Evolutionary conservation across 2,113 vertebrate genomes (phyloP), one percentile per base, ranked within the genome.

Genomic region (Callorhinus ursinus): DNA sequence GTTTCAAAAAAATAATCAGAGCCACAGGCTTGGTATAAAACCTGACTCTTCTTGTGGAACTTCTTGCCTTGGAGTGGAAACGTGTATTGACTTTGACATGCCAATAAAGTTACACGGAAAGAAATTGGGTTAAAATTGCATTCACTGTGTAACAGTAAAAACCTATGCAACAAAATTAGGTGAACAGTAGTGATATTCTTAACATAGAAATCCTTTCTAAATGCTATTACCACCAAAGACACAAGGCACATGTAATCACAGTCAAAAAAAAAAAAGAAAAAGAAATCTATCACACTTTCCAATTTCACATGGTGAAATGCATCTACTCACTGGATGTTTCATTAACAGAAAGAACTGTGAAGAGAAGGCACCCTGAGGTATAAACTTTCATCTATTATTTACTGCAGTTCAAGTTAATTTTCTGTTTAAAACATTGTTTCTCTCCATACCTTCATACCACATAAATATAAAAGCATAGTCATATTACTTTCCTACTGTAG

Each of bases 121-220:
- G 39, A 92, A 90, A 94, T 0, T 39, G n/a, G 26, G 19, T 67
- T 93, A 53, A 91, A 96, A 97, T 94, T 93, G 39, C 19, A 90
- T 93, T 94, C 95, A 5, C n/a, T 82, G 90, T 5, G 24, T 81
- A 94, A 67, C 15, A 61, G 16, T 90, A 94, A 93, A 96, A 94
- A 53, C 42, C 24, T 46, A 42, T 90, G 67, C 69, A 85, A 95
- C 51, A 90, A 90, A 93, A 96, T 69, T 84, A 61, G 31, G 28
- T 84, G 42, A 80, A 71, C 10, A 79, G 16, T 65, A 8, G 24
- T 36, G 19, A 46, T 69, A 31, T 88, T 74, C n/a, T 93, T 72
- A 89, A 88, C 61, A 79, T 16, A 83, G 42, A 57, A 86, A 51
- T 71, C 5, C 33, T 88, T 90, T 90, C 63, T 88, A 18, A 63